A percentile compares a stretch with the other conserved stretches of the same genome.
Conservation (phyloP, 2,113 vertebrate genomes). For the Megaceryle torquata region DNA sequence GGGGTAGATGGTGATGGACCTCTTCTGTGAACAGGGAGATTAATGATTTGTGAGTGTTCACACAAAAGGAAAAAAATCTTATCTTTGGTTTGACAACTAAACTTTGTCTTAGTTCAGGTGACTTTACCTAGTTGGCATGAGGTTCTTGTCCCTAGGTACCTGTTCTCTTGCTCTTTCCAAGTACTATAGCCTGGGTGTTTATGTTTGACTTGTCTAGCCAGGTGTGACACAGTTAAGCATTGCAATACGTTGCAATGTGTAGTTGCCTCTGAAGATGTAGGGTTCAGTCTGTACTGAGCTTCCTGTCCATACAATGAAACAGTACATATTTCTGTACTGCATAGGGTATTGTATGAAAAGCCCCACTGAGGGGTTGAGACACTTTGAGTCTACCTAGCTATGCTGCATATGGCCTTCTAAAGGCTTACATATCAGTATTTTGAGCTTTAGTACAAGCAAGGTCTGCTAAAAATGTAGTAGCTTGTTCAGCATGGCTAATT, state of each 20-base stretch:
- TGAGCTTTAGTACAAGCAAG: neutral
- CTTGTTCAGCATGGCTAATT: neutral
- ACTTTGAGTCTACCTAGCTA: neutral
- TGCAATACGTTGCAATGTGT: neutral
- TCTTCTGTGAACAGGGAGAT: neutral
- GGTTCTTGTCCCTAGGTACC: neutral
- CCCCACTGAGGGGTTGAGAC: neutral
- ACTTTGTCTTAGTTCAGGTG: neutral
- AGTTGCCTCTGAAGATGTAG: neutral
- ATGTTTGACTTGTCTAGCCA: neutral
- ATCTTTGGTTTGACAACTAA: neutral
- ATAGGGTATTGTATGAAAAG: neutral
- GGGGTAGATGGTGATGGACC: neutral
- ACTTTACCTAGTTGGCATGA: neutral
- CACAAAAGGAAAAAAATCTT: neutral
- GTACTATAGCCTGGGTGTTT: neutral
- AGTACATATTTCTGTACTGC: neutral
- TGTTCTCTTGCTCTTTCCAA: neutral
- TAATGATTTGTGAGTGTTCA: neutral
- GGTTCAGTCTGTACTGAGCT: neutral
- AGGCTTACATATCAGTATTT: neutral
- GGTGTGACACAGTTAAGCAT: neutral
- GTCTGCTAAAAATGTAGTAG: neutral
- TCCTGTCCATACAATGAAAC: neutral
- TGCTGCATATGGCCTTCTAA: neutral